Base-by-base conservation (phyloP, 2,113 vertebrate genomes). In the Sminthopsis crassicaudata region DNA sequence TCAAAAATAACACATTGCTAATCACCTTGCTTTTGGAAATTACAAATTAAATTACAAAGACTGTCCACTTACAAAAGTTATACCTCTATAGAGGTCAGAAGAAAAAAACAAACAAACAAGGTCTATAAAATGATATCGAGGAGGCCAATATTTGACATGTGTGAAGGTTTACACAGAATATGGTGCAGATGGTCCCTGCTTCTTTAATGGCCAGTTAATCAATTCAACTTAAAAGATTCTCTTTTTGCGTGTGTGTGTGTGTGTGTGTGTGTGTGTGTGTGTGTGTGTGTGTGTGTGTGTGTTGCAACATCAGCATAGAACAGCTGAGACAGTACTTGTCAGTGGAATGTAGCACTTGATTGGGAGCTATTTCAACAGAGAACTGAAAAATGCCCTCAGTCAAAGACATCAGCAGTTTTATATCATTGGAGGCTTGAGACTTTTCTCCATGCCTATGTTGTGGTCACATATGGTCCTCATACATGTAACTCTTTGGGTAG, bases 1-100 rank as follows among this genome's bases (percentile, higher is more conserved):
- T 30, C 76, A 90, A n/a, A n/a, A n/a, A n/a, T n/a, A n/a, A n/a
- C n/a, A 92, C 84, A 90, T 57, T 89, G 67, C 92, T 14, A 19
- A 54, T 94, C 6, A 52, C 84, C n/a, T 96, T 92, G 23, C 8
- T 95, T 4, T 3, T 92, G 3, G 5, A 92, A 89, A 2, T 91
- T 25, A 94, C 0, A 93, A 42, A 76, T 94, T 93, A 91, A n/a
- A n/a, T n/a, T n/a, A n/a, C n/a, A n/a, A n/a, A 42, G 93, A 36
- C 24, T 94, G 60, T 52, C 24, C 92, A 25, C 8, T 93, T 94
- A 48, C 1, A 95, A 96, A 95, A 89, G 67, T 76, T 76, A 5
- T n/a, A 4, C 67, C 14, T 12, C n/a, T n/a, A n/a, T 19, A 1
- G 67, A 36, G 30, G n/a, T 90, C 36, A 57, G 67, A 89, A 67